Base-by-base conservation (phyloP, 2,797 vertebrate species). In the Galago senegalensis region DNA sequence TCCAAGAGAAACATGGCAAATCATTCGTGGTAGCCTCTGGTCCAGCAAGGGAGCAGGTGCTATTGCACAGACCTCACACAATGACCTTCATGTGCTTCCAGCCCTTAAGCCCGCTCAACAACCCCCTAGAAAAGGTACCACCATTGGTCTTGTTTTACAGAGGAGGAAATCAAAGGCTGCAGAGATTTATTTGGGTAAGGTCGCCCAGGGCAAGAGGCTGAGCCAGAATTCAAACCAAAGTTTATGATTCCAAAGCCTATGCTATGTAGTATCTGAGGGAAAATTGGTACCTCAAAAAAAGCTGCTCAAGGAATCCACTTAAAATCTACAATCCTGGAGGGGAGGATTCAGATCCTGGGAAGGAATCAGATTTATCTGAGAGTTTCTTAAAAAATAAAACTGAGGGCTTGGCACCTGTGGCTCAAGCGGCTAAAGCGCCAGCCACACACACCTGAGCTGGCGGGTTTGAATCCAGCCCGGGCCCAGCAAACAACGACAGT, bases 11-110 rank as follows among this genome's bases (percentile, higher is more conserved):
- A 67, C 60, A 56, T 0, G 43, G 72, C 23, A 25, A 70, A 12
- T 34, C 40, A 87, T 10, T 34, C 18, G 29, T 0, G 10, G 17
- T 12, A 31, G 40, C 69, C 63, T 69, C 49, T 10, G 34, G 87
- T 40, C 34, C 43, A 1, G 18, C 7, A 0, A 34, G 0, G 3
- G 31, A 25, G 69, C 5, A 13, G 17, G 1, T 12, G 25, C 61
- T 27, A 0, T 2, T 4, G 11, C 1, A 6, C 0, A 7, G 25
- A 58, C 37, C 53, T 46, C 61, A 37, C 11, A 18, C 21, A 80
- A 60, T 6, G 4, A 40, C 2, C 63, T 69, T 21, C 5, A 13
- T 11, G 0, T 9, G 27, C 2, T 5, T 56, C 1, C 9, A 0
- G 7, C 16, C 65, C 53, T 1, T 1, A 65, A 60, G 23, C 77